A percentile compares a stretch with the other conserved stretches of the same genome.
Evolutionary conservation across 2,113 vertebrate genomes (phyloP).

Genomic region (Neotragus moschatus): DNA sequence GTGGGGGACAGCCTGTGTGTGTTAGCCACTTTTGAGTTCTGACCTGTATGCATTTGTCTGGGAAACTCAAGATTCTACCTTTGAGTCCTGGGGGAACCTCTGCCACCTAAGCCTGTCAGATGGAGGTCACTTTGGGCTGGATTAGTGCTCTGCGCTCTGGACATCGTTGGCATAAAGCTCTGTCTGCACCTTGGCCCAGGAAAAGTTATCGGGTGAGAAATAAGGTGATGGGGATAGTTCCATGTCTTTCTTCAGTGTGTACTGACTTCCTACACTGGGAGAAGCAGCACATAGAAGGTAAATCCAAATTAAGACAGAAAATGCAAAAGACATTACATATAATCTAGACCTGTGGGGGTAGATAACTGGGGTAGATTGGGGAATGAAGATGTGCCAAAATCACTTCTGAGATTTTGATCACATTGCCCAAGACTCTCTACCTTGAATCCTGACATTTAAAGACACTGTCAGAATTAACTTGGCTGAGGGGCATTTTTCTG

Average conservation of each 20-base stretch:
- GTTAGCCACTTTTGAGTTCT: not conserved
- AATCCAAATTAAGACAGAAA: not conserved
- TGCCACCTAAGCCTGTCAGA: not conserved
- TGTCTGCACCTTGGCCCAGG: accelerated
- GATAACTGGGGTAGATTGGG: too few relatives aligned
- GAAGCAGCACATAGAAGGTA: accelerated
- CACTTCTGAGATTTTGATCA: not conserved
- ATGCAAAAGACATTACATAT: accelerated
- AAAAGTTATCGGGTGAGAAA: not conserved
- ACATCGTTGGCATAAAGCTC: accelerated
- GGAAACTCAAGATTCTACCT: not conserved
- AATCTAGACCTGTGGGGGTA: not conserved
- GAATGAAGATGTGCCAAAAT: not conserved
- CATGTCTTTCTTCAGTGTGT: too few relatives aligned
- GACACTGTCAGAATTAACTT: not conserved
- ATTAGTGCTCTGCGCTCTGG: not conserved
- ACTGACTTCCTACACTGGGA: too few relatives aligned
- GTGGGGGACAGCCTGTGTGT: not conserved
- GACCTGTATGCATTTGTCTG: not conserved
- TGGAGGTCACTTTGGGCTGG: not conserved
- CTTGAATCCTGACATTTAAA: not conserved
- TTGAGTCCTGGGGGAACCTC: not conserved
- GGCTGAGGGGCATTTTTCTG: not conserved
- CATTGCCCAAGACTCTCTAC: not conserved
- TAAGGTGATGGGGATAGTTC: accelerated